A percentile compares a stretch with the other conserved stretches of the same genome.
These are phyloP conservation scores for Oryctes rhinoceros DNA, from an alignment of 1,140 invertebrate species.

Conservation along the genomic window DNA sequence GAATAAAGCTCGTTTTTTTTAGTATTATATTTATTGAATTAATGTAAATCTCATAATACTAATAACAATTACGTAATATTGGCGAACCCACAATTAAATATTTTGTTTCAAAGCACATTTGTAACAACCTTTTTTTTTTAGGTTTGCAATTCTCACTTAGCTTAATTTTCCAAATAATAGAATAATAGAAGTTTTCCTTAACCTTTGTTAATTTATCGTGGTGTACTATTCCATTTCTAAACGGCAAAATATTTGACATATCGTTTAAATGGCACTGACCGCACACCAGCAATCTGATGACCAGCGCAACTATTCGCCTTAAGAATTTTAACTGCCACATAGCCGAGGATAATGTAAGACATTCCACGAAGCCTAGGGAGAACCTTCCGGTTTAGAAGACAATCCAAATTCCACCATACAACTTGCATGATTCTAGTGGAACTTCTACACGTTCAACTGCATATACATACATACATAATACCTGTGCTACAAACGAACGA, in stretches of 20 bases:
- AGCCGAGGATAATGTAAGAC: conserved; percentile 47
- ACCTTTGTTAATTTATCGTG: not conserved
- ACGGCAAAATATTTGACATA: conserved; percentile 13
- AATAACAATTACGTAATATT: too few species aligned
- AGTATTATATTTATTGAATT: too few species aligned
- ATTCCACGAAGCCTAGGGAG: conserved; percentile 43
- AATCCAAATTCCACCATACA: conserved; percentile 18
- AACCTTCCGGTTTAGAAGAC: not conserved
- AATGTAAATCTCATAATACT: too few species aligned
- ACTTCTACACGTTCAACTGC: not conserved
- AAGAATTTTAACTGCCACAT: conserved; percentile 52
- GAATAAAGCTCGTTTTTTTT: too few species aligned
- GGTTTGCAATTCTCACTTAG: too few species aligned
- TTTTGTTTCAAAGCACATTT: too few species aligned
- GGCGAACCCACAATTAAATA: too few species aligned
- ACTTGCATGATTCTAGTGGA: not conserved
- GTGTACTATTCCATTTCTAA: not conserved
- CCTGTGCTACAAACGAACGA: not conserved
- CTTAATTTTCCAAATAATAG: too few species aligned
- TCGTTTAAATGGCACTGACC: conserved; percentile 25
- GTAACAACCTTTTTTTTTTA: too few species aligned
- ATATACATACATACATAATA: not conserved
- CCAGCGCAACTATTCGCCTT: conserved; percentile 48
- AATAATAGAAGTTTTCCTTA: too few species aligned
- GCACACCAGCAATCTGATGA: conserved; percentile 46